A percentile compares a stretch with the other conserved stretches of the same genome.
Evolutionary conservation across 2,113 vertebrate genomes (phyloP).

Genomic region (Diglossa brunneiventris): DNA sequence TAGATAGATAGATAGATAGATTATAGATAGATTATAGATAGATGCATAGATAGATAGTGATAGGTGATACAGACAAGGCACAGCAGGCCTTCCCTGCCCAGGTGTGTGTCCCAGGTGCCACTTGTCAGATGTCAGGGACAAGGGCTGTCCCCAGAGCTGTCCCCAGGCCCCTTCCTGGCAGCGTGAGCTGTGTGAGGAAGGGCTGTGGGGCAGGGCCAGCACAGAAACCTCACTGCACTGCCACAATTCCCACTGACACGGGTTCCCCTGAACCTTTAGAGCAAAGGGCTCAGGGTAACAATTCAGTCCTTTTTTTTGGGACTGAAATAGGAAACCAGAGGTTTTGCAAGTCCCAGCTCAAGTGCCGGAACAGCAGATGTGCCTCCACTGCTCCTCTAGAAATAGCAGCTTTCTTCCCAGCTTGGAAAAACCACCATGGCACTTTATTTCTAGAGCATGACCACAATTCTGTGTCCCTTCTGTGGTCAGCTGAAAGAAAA

Average conservation of each 20-base stretch:
- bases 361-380: neutral
- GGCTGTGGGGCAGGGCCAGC: too few relatives aligned
- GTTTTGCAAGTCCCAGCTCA: neutral
- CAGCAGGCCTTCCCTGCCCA: fast-evolving
- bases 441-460: neutral
- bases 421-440: neutral
- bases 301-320: neutral
- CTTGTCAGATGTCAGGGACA: neutral
- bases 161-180: neutral
- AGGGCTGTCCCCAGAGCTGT: neutral
- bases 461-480: neutral
- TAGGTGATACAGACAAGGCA: neutral
- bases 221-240: too few relatives aligned
- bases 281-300: conserved; percentile 16
- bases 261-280: neutral
- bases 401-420: neutral
- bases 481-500: neutral
- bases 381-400: neutral
- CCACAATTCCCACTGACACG: neutral
- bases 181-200: fast-evolving
- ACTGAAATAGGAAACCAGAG: neutral
- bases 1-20: too few relatives aligned
- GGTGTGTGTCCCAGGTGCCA: neutral
- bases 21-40: too few relatives aligned
- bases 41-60: too few relatives aligned